Base-by-base conservation (phyloP, 2,797 vertebrate species). In the Squalus acanthias region DNA sequence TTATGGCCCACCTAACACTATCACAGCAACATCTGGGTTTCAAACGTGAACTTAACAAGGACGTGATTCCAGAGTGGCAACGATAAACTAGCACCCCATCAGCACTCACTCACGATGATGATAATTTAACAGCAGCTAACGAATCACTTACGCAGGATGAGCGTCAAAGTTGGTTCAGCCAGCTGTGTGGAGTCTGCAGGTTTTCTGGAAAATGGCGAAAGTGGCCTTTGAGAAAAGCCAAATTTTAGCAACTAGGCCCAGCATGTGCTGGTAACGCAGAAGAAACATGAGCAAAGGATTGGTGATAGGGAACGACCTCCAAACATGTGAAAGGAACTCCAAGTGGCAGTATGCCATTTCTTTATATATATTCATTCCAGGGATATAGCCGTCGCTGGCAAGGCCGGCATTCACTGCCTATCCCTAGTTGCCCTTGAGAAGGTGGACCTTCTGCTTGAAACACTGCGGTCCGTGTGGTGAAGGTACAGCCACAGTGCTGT, bases 151-250 rank as follows among this genome's bases (percentile, higher is more conserved):
- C 6, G 63, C 91, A 46, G 65, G 8, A 67, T 46, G 9, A 69
- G 29, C 65, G 60, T 65, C 88, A 91, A 24, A 20, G 4, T 69
- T 65, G 39, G 17, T 93, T 69, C n/a, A 69, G 20, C 91, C 82
- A 93, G n/a, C 65, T 39, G n/a, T 93, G 91, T 63, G 29, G 33
- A 92, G 60, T 92, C 60, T 17, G 57, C 89, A 65, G 1, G 2
- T 67, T n/a, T 93, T 93, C 91, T 93, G 91, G 17, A 93, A 93
- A 93, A 69, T 46, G 33, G n/a, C 57, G 22, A 22, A 85, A 39
- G 0, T 69, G n/a, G 24, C 6, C n/a, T 69, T 50, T 85, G 39
- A 85, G 46, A 46, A 85, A 85, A 50, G 46, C 46, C 82, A 85
- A 24, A 85, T 85, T 39, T 85, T 85, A 50, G 20, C 82, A 22